Evolutionary conservation across 2,888 invertebrate genomes (phyloP).

Genomic region (Apamea epomidion): DNA sequence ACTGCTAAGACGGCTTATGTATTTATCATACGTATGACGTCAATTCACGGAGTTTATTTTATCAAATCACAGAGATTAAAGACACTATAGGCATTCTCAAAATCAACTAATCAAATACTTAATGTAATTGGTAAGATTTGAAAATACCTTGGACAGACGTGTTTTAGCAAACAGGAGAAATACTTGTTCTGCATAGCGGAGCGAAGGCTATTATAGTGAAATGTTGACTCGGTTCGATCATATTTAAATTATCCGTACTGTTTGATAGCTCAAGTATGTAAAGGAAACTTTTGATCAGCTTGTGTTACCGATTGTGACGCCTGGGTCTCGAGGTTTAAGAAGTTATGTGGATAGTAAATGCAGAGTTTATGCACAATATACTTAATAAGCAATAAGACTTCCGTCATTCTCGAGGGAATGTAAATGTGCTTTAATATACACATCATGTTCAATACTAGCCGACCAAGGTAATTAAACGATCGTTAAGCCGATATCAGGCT

Average conservation of each 20-base stretch:
- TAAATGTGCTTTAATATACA: constrained; percentile 9
- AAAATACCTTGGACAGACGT: not conserved
- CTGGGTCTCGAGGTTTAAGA: not conserved
- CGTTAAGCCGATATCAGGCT: not conserved
- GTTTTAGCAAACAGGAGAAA: not conserved
- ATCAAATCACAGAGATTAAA: not conserved
- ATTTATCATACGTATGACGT: too few species aligned
- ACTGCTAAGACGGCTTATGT: too few species aligned
- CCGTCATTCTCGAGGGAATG: not conserved
- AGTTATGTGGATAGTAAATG: constrained; percentile 12
- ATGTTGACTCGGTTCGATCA: not conserved
- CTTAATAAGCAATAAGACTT: constrained; percentile 38
- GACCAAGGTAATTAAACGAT: not conserved
- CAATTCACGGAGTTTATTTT: not conserved
- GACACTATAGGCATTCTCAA: not conserved
- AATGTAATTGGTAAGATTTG: not conserved
- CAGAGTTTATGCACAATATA: constrained; percentile 43
- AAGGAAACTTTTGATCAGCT: constrained; percentile 4
- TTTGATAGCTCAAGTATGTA: not conserved
- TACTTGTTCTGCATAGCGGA: not conserved
- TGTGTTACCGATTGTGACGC: not conserved
- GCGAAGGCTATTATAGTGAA: not conserved
- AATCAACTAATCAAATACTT: not conserved
- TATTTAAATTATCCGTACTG: not conserved
- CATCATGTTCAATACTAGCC: not conserved